Conservation (phyloP, 1,140 invertebrate genomes). For the Achatina immaculata region DNA sequence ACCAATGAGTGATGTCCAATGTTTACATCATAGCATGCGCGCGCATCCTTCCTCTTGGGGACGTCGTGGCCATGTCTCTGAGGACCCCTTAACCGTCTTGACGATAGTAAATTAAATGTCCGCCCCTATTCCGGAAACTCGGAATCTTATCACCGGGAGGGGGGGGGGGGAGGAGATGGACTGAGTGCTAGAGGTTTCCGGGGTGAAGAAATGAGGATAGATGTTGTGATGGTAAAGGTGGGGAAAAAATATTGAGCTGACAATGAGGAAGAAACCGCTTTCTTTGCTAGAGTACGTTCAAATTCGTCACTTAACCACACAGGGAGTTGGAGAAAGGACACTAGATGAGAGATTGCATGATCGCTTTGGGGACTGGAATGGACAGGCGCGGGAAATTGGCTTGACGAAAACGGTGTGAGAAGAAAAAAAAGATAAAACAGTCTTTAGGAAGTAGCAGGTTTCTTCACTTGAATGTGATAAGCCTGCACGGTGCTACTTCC, state of each 20-base stretch:
- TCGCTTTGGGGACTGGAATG: background rate
- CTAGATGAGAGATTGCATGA: background rate
- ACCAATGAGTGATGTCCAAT: conserved; percentile 19
- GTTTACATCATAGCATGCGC: conserved; percentile 20
- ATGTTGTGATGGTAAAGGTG: background rate
- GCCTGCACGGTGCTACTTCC: no score
- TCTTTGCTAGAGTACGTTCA: conserved; percentile 6
- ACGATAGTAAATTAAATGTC: conserved; percentile 32
- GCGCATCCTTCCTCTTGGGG: background rate
- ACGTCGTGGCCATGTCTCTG: conserved; percentile 8
- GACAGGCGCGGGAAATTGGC: background rate
- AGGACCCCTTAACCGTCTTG: conserved; percentile 23
- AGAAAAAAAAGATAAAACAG: no score
- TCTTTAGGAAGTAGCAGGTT: no score
- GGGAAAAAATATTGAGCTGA: background rate
- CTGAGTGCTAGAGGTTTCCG: background rate
- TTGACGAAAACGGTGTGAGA: no score
- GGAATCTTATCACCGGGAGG: conserved; percentile 11
- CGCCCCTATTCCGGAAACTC: conserved; percentile 23
- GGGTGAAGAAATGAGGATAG: background rate
- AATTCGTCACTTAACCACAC: background rate
- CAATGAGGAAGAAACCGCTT: background rate
- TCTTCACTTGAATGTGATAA: no score
- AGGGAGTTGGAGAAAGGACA: background rate
- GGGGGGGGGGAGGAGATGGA: conserved; percentile 15